phyloP scores from a whole-genome alignment of 2,113 vertebrate species.

The Sciurus niger region DNA sequence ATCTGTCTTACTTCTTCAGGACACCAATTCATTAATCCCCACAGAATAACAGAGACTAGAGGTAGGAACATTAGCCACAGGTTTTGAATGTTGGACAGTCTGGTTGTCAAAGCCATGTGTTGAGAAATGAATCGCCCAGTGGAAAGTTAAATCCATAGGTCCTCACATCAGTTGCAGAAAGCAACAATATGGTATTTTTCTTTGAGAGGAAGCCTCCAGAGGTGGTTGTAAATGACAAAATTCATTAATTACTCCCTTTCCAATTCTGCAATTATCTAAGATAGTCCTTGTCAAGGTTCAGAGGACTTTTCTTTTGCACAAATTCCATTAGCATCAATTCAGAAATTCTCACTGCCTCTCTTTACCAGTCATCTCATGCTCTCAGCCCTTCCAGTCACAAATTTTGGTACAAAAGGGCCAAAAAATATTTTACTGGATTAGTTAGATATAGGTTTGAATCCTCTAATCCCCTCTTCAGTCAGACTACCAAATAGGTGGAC shows the following conservation, averaged over 20 bases:
- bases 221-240: neutral
- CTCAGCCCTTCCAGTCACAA: neutral
- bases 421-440: neutral
- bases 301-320: neutral
- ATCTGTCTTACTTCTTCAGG: neutral
- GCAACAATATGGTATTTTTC: neutral
- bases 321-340: neutral
- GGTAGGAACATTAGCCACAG: fast-evolving
- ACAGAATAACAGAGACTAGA: neutral
- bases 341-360: neutral
- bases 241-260: neutral
- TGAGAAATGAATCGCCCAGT: neutral
- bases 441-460: neutral
- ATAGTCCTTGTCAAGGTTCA: neutral
- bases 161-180: neutral
- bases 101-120: too few species aligned
- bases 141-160: neutral
- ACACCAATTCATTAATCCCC: neutral
- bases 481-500: neutral
- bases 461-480: neutral
- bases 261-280: neutral
- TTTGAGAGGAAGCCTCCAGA: neutral
- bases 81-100: neutral
- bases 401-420: neutral
- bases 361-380: neutral